phyloP scores from a whole-genome alignment of 1,140 invertebrate species.

The Papilio aristodemus region DNA sequence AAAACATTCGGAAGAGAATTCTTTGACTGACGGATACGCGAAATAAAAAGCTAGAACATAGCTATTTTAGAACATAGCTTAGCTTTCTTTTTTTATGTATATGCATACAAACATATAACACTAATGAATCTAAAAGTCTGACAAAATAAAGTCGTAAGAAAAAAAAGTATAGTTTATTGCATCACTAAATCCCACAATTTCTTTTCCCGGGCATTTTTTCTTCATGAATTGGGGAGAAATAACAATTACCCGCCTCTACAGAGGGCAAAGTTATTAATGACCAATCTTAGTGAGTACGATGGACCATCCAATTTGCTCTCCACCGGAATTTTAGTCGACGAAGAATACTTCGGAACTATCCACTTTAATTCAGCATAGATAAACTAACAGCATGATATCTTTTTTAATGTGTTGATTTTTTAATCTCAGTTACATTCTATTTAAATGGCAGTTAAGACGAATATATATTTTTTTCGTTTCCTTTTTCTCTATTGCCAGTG shows the following conservation, averaged over 20 bases:
- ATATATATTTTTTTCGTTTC: too few relatives aligned
- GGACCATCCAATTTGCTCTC: constrained; percentile 16
- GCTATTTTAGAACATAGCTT: too few relatives aligned
- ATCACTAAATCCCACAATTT: constrained; percentile 21
- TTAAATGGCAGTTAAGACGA: too few relatives aligned
- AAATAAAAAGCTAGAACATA: too few relatives aligned
- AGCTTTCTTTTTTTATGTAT: neutral
- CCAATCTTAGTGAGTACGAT: constrained; percentile 23
- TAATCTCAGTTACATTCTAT: too few relatives aligned
- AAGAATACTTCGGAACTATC: neutral
- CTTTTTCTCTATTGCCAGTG: too few relatives aligned
- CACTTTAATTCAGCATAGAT: neutral
- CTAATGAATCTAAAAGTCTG: constrained; percentile 1
- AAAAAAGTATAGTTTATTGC: neutral
- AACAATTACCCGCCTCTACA: constrained; percentile 8
- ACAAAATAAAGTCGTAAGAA: neutral
- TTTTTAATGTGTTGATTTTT: too few relatives aligned
- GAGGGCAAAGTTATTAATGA: constrained; percentile 27
- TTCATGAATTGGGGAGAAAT: constrained; percentile 21
- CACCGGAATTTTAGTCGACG: neutral
- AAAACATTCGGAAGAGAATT: too few relatives aligned
- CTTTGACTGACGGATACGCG: too few relatives aligned
- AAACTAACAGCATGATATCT: too few relatives aligned
- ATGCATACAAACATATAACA: neutral
- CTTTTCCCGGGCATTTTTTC: neutral